phyloP scores from a whole-genome alignment of 2,888 invertebrate genomes.

The Ctenicera cuprea region DNA sequence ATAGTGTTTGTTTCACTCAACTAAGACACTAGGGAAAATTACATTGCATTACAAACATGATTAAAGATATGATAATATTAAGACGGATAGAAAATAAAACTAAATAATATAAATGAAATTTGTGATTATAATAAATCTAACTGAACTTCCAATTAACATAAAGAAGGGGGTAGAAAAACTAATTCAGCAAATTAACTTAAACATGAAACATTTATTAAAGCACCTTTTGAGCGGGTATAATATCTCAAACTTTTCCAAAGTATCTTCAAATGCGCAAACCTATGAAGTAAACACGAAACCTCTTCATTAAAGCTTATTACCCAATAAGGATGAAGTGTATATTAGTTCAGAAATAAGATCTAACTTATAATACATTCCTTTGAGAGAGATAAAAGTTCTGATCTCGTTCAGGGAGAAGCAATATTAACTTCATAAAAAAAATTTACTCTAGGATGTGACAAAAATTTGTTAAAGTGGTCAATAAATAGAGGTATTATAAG shows the following conservation, averaged over 20 bases:
- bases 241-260: background rate
- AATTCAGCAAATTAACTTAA: too few species aligned
- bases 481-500: too few species aligned
- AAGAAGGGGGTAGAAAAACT: too few species aligned
- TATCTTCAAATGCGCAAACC: background rate
- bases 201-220: background rate
- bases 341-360: constrained; percentile 19
- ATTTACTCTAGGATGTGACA: background rate
- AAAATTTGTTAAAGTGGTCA: too few species aligned
- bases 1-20: too few species aligned
- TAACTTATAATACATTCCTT: constrained; percentile 7
- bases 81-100: too few species aligned
- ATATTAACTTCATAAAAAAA: constrained; percentile 2
- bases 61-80: too few species aligned
- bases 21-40: too few species aligned
- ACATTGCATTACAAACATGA: too few species aligned
- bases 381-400: constrained; percentile 11
- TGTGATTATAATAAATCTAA: too few species aligned
- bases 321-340: background rate
- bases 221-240: background rate
- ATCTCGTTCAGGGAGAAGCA: background rate
- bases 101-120: too few species aligned
- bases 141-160: too few species aligned
- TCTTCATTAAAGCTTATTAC: constrained; percentile 11
- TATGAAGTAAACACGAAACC: constrained; percentile 1